These are phyloP conservation scores for Tragulus kanchil DNA, from an alignment of 2,113 vertebrate species.

Conservation along the genomic window DNA sequence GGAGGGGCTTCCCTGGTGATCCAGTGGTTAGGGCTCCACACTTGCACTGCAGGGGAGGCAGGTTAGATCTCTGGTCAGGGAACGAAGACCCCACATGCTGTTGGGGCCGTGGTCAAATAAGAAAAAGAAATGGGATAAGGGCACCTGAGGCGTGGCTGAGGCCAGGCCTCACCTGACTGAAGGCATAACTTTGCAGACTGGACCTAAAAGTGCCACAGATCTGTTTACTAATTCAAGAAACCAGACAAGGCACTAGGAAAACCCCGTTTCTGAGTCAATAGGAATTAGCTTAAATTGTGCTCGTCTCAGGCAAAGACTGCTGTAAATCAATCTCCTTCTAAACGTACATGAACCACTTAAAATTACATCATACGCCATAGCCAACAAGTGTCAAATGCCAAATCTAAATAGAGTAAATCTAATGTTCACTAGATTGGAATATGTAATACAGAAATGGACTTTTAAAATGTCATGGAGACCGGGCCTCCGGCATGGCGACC, in stretches of 20 bases:
- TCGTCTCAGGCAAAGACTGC: slow-evolving; percentile 72
- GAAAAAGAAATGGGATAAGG: not conserved
- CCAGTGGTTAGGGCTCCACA: not conserved
- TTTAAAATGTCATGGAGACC: slow-evolving; percentile 57
- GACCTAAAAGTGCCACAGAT: not conserved
- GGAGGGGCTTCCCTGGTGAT: not conserved
- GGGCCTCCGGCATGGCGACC: too few relatives aligned
- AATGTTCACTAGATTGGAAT: slow-evolving; percentile 81
- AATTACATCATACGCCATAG: slow-evolving; percentile 68
- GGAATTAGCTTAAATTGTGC: slow-evolving; percentile 83
- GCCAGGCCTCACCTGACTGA: not conserved
- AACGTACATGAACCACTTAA: slow-evolving; percentile 80
- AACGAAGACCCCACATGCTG: not conserved
- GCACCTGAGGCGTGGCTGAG: not conserved
- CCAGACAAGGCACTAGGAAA: not conserved
- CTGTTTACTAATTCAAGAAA: not conserved
- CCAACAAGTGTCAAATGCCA: slow-evolving; percentile 78
- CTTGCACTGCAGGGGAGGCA: not conserved
- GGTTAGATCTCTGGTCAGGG: not conserved
- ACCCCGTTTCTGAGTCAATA: slow-evolving; percentile 80
- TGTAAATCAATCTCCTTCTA: slow-evolving; percentile 83
- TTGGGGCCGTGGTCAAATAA: not conserved
- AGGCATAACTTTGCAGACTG: not conserved
- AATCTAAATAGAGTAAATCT: slow-evolving; percentile 78
- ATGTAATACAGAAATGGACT: slow-evolving; percentile 81